Percentiles rank a stretch among this genome's conserved stretches.
These are phyloP conservation scores for Australoheros facetus DNA, from an alignment of 2,797 vertebrate species.

Conservation along the genomic window DNA sequence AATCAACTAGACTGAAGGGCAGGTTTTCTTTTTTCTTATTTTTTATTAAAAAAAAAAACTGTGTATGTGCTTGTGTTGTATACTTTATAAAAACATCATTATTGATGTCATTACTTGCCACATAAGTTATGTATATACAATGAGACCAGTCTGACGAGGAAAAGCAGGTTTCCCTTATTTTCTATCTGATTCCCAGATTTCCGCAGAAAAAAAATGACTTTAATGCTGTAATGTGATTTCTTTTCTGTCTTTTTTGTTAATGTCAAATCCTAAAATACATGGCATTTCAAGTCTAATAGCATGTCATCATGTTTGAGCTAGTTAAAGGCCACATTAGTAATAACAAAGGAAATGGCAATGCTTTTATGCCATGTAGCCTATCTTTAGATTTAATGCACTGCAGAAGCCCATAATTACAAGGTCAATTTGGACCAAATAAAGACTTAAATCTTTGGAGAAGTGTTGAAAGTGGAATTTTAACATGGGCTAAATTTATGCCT, in stretches of 20 bases:
- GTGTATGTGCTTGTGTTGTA: neutral
- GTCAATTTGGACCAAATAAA: conserved; percentile 13
- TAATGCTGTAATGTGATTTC: neutral
- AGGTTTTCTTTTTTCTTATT: neutral
- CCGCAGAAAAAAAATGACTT: neutral
- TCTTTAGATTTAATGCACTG: conserved; percentile 33
- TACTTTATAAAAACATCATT: neutral
- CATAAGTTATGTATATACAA: neutral
- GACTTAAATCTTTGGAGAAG: neutral
- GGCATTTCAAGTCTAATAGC: conserved; percentile 53
- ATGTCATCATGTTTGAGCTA: conserved; percentile 35
- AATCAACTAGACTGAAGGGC: neutral
- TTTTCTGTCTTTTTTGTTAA: conserved; percentile 30
- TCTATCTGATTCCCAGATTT: neutral
- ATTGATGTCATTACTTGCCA: neutral
- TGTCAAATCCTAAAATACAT: conserved; percentile 52
- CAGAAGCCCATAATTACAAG: conserved; percentile 23
- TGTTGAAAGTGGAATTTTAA: conserved; percentile 23
- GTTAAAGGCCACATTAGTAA: conserved; percentile 37
- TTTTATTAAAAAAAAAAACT: too few species aligned
- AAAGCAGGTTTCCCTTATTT: neutral
- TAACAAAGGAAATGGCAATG: conserved; percentile 54
- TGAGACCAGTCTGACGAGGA: neutral
- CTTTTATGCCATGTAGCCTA: conserved; percentile 46
- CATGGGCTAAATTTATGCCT: neutral